phyloP scores from a whole-genome alignment of 2,797 vertebrate species.

The Leucoraja ocellata region DNA sequence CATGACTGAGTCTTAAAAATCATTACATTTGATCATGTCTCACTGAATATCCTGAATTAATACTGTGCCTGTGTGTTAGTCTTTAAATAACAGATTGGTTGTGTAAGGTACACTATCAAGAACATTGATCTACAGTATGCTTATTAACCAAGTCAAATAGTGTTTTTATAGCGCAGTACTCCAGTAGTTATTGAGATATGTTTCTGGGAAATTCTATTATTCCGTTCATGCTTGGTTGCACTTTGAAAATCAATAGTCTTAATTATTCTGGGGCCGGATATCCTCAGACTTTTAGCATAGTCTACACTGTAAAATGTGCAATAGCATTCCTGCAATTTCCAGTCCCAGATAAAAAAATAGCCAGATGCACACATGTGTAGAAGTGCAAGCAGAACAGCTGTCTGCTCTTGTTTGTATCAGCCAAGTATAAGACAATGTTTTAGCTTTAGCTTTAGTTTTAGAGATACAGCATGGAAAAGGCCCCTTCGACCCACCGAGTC shows the following conservation, averaged over 20 bases:
- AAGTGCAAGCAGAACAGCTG: neutral
- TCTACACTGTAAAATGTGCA: neutral
- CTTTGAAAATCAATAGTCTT: neutral
- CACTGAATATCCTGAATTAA: neutral
- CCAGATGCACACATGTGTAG: too few relatives aligned
- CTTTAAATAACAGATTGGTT: neutral
- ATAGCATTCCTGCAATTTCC: too few relatives aligned
- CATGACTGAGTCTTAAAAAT: too few relatives aligned
- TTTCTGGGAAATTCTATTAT: neutral
- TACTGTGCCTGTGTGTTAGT: neutral
- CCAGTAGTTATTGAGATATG: neutral
- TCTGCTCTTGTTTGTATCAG: too few relatives aligned
- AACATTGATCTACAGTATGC: neutral
- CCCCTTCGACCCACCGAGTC: too few relatives aligned
- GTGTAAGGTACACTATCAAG: neutral
- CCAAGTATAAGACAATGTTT: too few relatives aligned
- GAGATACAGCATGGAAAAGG: too few relatives aligned
- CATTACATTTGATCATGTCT: neutral
- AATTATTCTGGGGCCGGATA: neutral
- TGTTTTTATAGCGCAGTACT: neutral
- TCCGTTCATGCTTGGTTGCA: neutral
- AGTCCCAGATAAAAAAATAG: neutral
- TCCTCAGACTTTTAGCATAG: neutral
- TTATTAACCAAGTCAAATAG: neutral
- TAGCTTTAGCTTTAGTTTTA: too few relatives aligned